Percentiles rank a stretch among this genome's conserved stretches.
Conservation (phyloP, 1,140 invertebrate genomes). For the Holcopasites calliopsidis region DNA sequence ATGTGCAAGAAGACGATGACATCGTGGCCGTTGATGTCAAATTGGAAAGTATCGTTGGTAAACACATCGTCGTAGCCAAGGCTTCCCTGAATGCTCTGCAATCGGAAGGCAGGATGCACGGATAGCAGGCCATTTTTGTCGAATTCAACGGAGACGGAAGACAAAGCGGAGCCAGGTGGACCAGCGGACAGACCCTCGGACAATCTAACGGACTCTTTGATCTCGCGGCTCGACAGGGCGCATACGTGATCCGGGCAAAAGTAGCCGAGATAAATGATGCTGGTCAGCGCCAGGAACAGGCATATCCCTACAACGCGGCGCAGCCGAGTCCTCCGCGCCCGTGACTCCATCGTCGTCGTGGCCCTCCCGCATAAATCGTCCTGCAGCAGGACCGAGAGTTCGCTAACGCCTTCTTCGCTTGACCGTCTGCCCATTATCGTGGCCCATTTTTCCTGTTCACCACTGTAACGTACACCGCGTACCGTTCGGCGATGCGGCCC, state of each 20-base stretch:
- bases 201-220: conserved; percentile 74
- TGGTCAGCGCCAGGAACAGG: conserved; percentile 87
- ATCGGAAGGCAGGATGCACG: conserved; percentile 75
- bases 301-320: conserved; percentile 89
- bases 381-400: conserved; percentile 66
- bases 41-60: conserved; percentile 89
- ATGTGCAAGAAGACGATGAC: conserved; percentile 99
- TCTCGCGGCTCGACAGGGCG: conserved; percentile 85
- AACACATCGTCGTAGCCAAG: conserved; percentile 89
- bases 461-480: conserved; percentile 6
- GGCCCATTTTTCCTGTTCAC: conserved; percentile 63
- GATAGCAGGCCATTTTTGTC: conserved; percentile 71
- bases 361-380: conserved; percentile 62
- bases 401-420: conserved; percentile 64
- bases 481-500: conserved; percentile 31
- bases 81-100: conserved; percentile 77
- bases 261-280: conserved; percentile 92
- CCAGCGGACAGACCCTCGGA: conserved; percentile 71
- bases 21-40: conserved; percentile 94
- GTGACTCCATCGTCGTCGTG: conserved; percentile 73
- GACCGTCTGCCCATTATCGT: conserved; percentile 68
- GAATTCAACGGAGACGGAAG: conserved; percentile 73
- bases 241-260: conserved; percentile 93
- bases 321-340: conserved; percentile 79
- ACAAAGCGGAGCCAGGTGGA: conserved; percentile 78